A percentile compares a stretch with the other conserved stretches of the same genome.
Evolutionary conservation across 2,888 invertebrate genomes (phyloP).

Genomic region (Acanthopleura granulata): DNA sequence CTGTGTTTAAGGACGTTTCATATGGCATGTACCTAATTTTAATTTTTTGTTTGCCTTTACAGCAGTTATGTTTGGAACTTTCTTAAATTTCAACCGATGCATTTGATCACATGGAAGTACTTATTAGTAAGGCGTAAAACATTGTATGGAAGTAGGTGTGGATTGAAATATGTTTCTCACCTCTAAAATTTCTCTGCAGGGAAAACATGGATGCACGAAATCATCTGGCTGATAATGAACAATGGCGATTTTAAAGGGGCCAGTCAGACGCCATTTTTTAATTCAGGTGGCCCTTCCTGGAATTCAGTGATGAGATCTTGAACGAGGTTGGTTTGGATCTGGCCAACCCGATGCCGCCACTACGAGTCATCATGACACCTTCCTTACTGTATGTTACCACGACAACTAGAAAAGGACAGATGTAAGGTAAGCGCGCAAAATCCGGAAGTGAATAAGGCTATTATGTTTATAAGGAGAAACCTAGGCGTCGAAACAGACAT

Average conservation of each 20-base stretch:
- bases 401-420: constrained; percentile 34
- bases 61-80: too few relatives aligned
- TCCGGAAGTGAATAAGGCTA: too few relatives aligned
- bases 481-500: too few relatives aligned
- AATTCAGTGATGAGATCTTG: constrained; percentile 58
- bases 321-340: constrained; percentile 59
- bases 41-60: too few relatives aligned
- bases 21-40: too few relatives aligned
- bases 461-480: too few relatives aligned
- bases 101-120: too few relatives aligned
- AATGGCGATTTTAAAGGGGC: constrained; percentile 65
- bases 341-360: constrained; percentile 51
- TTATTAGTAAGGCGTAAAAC: too few relatives aligned
- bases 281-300: constrained; percentile 61
- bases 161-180: neutral
- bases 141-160: too few relatives aligned
- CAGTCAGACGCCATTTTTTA: constrained; percentile 55
- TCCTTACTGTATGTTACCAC: constrained; percentile 46
- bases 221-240: constrained; percentile 68
- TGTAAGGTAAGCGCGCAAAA: constrained; percentile 39
- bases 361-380: constrained; percentile 66
- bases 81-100: too few relatives aligned
- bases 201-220: constrained; percentile 71
- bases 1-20: too few relatives aligned
- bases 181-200: constrained; percentile 52